phyloP scores from a whole-genome alignment of 1,140 invertebrate species.

The Oedothorax gibbosus region DNA sequence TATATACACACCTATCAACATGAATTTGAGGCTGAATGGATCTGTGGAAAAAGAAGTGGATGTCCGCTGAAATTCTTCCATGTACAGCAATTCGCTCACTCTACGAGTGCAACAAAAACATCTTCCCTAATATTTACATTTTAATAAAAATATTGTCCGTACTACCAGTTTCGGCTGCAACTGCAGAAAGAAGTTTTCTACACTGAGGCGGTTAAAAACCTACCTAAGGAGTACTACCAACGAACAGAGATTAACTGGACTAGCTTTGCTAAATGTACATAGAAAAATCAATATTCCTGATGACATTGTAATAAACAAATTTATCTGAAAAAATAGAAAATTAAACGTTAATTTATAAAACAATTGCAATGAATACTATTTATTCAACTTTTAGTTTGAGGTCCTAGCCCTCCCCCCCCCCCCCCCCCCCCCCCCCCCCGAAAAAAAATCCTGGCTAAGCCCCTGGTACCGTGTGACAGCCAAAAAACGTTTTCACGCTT shows the following conservation, averaged over 20 bases:
- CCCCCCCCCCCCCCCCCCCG: too few species aligned
- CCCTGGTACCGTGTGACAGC: too few species aligned
- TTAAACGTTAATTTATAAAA: too few species aligned
- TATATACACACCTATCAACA: not conserved
- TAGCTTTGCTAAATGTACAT: conserved; percentile 4
- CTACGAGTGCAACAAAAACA: not conserved
- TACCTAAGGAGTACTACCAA: not conserved
- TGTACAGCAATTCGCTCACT: not conserved
- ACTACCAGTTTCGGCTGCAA: not conserved
- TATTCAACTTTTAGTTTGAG: too few species aligned
- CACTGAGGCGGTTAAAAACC: not conserved
- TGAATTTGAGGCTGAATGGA: not conserved
- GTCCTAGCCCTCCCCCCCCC: too few species aligned
- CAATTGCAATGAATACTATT: too few species aligned
- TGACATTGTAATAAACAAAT: not conserved
- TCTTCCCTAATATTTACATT: not conserved
- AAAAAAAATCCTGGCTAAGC: too few species aligned
- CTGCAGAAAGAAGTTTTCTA: conserved; percentile 14
- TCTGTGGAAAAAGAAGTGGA: conserved; percentile 7
- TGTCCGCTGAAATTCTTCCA: not conserved
- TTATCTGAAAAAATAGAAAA: not conserved
- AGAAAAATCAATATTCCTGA: not conserved
- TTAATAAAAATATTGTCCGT: not conserved
- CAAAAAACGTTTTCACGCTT: too few species aligned
- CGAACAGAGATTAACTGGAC: not conserved